Conservation (phyloP, 2,797 vertebrate genomes). For the Eurystomus glaucurus region DNA sequence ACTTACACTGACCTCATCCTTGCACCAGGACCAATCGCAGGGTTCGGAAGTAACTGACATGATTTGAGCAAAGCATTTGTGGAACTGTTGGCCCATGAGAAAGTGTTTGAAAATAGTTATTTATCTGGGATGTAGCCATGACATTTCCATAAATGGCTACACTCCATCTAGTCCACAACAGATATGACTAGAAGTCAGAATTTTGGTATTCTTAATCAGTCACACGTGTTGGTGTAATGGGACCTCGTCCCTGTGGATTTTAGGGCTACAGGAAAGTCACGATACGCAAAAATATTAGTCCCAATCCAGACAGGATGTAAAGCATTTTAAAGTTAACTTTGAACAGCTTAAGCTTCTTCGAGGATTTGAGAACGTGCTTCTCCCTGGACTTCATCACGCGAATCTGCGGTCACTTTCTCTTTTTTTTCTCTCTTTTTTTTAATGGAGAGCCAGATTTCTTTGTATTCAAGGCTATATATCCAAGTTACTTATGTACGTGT, state of each 20-base stretch:
- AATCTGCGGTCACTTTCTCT: not conserved
- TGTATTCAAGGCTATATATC: not conserved
- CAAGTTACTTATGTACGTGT: rapidly evolving
- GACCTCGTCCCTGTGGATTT: not conserved
- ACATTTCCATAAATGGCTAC: not conserved
- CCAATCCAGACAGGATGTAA: not conserved
- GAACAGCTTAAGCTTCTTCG: not conserved
- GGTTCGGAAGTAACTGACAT: not conserved
- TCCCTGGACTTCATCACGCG: not conserved
- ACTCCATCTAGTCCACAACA: not conserved
- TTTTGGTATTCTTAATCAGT: not conserved
- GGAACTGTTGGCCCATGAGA: not conserved
- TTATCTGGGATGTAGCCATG: not conserved
- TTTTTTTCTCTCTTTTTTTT: not conserved
- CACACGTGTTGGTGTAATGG: not conserved
- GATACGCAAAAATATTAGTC: rapidly evolving
- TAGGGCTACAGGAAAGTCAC: not conserved
- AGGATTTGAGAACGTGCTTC: not conserved
- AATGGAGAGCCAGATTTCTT: not conserved
- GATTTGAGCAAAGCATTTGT: not conserved
- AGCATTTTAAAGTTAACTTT: not conserved
- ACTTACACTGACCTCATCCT: not conserved
- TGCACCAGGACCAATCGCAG: not conserved
- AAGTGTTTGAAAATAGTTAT: not conserved
- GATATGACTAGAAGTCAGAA: not conserved